Evolutionary conservation across 2,797 vertebrate species (phyloP).

Genomic region (Hypotaenidia philippensis): DNA sequence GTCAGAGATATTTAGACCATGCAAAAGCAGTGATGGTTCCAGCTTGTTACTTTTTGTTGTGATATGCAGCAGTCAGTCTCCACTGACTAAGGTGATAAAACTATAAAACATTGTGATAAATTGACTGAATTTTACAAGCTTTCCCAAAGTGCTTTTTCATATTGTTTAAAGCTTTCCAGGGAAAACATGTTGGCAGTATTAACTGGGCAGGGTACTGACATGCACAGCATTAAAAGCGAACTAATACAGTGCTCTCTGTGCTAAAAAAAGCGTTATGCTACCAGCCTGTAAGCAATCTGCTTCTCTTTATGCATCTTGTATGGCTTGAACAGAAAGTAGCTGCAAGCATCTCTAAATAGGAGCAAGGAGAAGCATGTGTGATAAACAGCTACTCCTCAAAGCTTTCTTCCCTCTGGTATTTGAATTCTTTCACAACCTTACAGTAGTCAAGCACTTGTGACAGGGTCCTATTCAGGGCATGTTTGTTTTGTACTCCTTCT

Average conservation of each 20-base stretch:
- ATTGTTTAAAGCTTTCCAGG: constrained; percentile 60
- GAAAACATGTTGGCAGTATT: constrained; percentile 49
- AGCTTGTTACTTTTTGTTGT: neutral
- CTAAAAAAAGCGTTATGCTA: neutral
- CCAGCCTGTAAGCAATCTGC: constrained; percentile 60
- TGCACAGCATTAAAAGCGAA: constrained; percentile 30
- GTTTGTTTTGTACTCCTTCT: neutral
- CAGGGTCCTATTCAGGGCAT: neutral
- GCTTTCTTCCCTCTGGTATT: constrained; percentile 31
- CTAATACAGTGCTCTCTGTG: constrained; percentile 31
- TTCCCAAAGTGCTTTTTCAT: constrained; percentile 53
- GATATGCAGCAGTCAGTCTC: neutral
- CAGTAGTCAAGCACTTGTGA: neutral
- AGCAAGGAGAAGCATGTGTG: constrained; percentile 35
- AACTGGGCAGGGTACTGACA: constrained; percentile 44
- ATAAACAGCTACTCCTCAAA: constrained; percentile 56
- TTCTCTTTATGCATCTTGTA: constrained; percentile 33
- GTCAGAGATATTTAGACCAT: neutral
- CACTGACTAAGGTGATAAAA: constrained; percentile 55
- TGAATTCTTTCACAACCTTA: constrained; percentile 9
- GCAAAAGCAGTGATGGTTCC: neutral
- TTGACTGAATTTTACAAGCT: constrained; percentile 63
- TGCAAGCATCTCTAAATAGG: constrained; percentile 53
- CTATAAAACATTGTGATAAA: constrained; percentile 48
- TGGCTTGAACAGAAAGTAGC: neutral